phyloP scores from a whole-genome alignment of 2,113 vertebrate species.

The Oryctolagus cuniculus region DNA sequence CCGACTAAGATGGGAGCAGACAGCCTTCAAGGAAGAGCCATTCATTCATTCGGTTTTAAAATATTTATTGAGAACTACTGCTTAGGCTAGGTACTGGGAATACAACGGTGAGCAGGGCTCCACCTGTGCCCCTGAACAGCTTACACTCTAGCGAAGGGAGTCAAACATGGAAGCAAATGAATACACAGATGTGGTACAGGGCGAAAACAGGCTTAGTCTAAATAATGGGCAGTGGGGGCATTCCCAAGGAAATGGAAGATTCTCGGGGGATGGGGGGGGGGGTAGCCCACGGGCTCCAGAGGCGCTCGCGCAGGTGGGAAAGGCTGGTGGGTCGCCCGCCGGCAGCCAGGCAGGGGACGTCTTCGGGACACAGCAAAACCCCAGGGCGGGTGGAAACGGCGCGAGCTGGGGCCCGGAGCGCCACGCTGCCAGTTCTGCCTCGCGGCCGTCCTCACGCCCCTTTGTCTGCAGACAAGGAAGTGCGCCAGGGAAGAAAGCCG shows the following conservation, averaged over 20 bases:
- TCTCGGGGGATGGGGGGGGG: background rate
- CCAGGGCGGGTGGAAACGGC: background rate
- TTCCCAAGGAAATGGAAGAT: background rate
- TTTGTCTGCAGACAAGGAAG: slow-evolving; percentile 20
- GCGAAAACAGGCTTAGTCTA: background rate
- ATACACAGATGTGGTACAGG: background rate
- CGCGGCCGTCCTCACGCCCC: background rate
- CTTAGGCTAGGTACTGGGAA: background rate
- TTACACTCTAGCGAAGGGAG: background rate
- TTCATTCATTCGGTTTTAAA: background rate
- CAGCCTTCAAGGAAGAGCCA: background rate
- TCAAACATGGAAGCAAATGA: background rate
- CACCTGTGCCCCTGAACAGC: slow-evolving; percentile 11
- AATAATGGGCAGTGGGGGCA: background rate
- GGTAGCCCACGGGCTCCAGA: background rate
- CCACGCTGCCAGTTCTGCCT: background rate
- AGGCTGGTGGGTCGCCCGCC: background rate
- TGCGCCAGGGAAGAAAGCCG: background rate
- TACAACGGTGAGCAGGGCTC: background rate
- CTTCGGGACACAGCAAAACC: background rate
- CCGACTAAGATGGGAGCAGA: background rate
- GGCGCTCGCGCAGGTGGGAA: background rate
- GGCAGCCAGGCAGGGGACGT: background rate
- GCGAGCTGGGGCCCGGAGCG: background rate
- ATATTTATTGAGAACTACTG: slow-evolving; percentile 56